These are phyloP conservation scores for Catharus bicknelli DNA, from an alignment of 2,113 vertebrate genomes.

Conservation along the genomic window DNA sequence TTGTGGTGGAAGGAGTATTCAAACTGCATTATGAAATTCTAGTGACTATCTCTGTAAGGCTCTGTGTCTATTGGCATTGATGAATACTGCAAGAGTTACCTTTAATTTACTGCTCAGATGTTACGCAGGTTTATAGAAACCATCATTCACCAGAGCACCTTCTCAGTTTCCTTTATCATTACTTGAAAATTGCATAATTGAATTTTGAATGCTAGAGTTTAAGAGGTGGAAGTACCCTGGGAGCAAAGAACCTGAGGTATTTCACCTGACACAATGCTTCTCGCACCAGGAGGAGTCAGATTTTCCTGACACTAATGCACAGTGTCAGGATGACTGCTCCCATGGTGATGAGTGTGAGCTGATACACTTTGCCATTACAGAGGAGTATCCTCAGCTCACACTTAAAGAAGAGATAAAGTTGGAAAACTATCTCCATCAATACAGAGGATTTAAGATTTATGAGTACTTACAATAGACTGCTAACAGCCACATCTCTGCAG, in stretches of 20 bases:
- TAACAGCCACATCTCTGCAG: background rate
- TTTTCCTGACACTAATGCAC: conserved; percentile 35
- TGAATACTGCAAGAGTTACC: background rate
- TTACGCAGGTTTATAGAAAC: background rate
- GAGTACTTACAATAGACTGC: background rate
- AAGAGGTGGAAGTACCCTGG: background rate
- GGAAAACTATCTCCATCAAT: background rate
- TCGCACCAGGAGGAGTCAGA: conserved; percentile 10
- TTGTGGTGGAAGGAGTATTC: background rate
- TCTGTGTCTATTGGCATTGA: background rate
- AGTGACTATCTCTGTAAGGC: background rate
- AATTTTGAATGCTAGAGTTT: background rate
- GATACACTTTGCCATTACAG: conserved; percentile 33
- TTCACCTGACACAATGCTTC: conserved; percentile 1
- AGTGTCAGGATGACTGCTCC: background rate
- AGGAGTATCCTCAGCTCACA: conserved; percentile 24
- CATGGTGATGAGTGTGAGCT: conserved; percentile 45
- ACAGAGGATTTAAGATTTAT: background rate
- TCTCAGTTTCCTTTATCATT: background rate
- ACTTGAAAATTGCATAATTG: background rate
- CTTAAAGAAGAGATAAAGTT: conserved; percentile 35
- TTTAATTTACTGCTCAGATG: background rate
- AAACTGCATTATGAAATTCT: background rate
- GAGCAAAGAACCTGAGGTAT: background rate
- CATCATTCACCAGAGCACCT: background rate